Base-by-base conservation (phyloP, 2,113 vertebrate species). In the Acanthochromis polyacanthus region DNA sequence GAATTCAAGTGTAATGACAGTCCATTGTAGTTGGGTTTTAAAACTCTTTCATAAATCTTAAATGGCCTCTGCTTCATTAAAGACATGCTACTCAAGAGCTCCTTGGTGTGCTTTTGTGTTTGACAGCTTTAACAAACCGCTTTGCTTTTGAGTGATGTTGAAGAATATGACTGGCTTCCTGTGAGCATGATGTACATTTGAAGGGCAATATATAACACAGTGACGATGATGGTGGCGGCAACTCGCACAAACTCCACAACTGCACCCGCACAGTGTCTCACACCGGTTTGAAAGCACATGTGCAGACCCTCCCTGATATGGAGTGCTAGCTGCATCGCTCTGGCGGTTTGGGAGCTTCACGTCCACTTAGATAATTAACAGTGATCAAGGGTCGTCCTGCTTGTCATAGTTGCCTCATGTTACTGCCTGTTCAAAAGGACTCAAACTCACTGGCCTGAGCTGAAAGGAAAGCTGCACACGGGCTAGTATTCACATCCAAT, bases 351-450 rank as follows among this genome's bases (percentile, higher is more conserved):
- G 88, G 88, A 81, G 86, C 73, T 82, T 93, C 92, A 90, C 79
- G 82, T 92, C 91, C 89, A 88, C 91, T 93, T 86, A 87, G 86
- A 88, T 93, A 87, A 93, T 93, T 89, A 92, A 85, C 88, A 71
- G 87, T 94, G 93, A 94, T 94, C 93, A 94, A 93, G 91, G 91
- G 89, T 93, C 81, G 88, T 91, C 81, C 80, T 60, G 83, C 77
- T 78, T 93, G 92, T 92, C 90, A 91, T 81, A 75, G 89, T 78
- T 89, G 90, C 84, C 91, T 87, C 80, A 77, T 87, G 86, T 90
- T 92, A 81, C 72, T 73, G 84, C 83, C 86, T 92, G 88, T 93
- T 94, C 91, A 93, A 93, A 94, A 91, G 89, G 71, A 88, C 65
- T 93, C 93, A 91, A 90, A 88, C 87, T 80, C 89, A 80, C 69